Evolutionary conservation across 2,113 vertebrate genomes (phyloP), one percentile per base, ranked within the genome.

Genomic region (Ailuropoda melanoleuca): DNA sequence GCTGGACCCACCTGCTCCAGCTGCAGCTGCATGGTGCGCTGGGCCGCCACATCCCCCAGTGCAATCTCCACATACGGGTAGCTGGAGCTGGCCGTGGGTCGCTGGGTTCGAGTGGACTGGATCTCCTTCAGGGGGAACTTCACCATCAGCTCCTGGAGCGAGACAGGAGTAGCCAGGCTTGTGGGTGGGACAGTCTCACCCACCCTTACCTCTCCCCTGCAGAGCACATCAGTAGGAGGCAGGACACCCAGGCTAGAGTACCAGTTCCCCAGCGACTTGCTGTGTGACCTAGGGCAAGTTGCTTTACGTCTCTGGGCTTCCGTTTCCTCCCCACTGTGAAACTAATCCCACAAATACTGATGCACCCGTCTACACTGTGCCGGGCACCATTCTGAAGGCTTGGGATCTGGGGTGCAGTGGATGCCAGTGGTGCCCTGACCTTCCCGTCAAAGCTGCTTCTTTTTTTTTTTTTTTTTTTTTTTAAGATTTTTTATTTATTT

Each of bases 11-110:
- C 99, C 99, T 99, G 99, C 93, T 99, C 99, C 75, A 99, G 99
- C 97, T 99, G 99, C 81, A 99, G 99, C 98, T 99, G 99, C 77
- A 99, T 99, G 98, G 99, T 98, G 39, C 99, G 98, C 97, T 99
- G 99, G 48, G 99, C 98, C 26, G 99, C 99, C 97, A 99, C 97
- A 90, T 99, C 99, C 39, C 99, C 99, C 95, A 99, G 97, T 1
- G 98, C 98, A 83, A 99, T 99, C 98, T 99, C 99, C 95, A 99
- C 99, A 0, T 99, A 99, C 2, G 99, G 99, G 83, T 98, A 99
- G 98, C 99, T 99, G 97, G 99, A 99, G 53, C 99, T 99, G 1
- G 99, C 99, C 0, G 99, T 99, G 0, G 99, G 99, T 75, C 99
- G 99, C 98, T 99, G 99, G 2, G 99, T 99, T 39, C 99, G 98